A percentile compares a stretch with the other conserved stretches of the same genome.
Evolutionary conservation across 2,113 vertebrate genomes (phyloP).

Genomic region (Pangasianodon gigas): DNA sequence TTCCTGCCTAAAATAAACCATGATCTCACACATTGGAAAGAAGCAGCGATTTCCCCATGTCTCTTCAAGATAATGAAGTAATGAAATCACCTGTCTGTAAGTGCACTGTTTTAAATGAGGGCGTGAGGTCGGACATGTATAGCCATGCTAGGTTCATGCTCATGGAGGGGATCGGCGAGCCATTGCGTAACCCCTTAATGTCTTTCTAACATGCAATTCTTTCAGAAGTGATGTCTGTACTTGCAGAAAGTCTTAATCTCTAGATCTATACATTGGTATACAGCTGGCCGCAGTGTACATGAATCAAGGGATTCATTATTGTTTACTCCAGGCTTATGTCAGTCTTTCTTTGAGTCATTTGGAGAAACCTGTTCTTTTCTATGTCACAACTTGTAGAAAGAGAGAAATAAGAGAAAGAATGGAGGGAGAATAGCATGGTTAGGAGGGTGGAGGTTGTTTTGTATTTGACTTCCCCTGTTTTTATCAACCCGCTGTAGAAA

Average conservation of each 20-base stretch:
- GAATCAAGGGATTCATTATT: neutral
- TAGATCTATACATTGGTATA: neutral
- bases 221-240: constrained; percentile 1
- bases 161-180: neutral
- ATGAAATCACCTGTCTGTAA: constrained; percentile 8
- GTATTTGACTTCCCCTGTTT: constrained; percentile 64
- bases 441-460: constrained; percentile 38
- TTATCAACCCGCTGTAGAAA: constrained; percentile 70
- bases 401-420: neutral
- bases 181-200: neutral
- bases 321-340: constrained; percentile 16
- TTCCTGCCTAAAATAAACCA: neutral
- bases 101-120: neutral
- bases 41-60: neutral
- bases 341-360: neutral
- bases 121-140: constrained; percentile 14
- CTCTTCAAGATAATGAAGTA: constrained; percentile 18
- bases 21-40: neutral
- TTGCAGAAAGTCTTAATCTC: constrained; percentile 31
- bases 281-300: neutral
- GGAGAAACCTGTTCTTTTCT: constrained; percentile 2
- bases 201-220: constrained; percentile 5
- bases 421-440: neutral
- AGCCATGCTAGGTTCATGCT: constrained; percentile 1
- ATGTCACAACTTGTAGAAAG: neutral